Evolutionary conservation across 2,888 invertebrate species (phyloP).

Genomic region (Andricus curvator): DNA sequence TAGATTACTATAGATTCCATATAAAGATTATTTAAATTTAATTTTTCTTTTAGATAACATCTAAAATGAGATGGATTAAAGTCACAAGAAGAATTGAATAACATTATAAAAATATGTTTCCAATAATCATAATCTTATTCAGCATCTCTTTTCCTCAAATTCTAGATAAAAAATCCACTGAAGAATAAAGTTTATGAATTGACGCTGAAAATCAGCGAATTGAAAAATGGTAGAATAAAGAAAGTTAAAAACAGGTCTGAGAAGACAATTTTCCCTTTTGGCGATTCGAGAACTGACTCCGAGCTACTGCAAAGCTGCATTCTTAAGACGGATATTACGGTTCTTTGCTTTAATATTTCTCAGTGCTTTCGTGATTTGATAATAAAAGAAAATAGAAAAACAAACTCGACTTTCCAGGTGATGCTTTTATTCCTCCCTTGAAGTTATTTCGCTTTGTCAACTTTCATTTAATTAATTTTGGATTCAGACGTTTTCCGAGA

Average conservation of each 20-base stretch:
- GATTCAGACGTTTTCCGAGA: background rate
- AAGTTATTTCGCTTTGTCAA: constrained; percentile 6
- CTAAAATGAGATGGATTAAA: too few relatives aligned
- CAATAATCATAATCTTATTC: background rate
- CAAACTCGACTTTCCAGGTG: background rate
- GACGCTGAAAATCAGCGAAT: constrained; percentile 8
- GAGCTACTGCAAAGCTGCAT: constrained; percentile 5
- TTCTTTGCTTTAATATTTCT: constrained; percentile 30
- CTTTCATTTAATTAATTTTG: background rate
- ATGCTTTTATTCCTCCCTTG: background rate
- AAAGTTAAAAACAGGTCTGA: background rate
- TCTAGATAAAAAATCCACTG: background rate
- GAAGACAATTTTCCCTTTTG: constrained; percentile 2
- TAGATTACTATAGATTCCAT: too few relatives aligned
- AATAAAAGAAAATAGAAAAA: constrained; percentile 31
- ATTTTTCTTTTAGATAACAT: too few relatives aligned
- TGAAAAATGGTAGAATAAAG: constrained; percentile 6
- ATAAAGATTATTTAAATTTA: too few relatives aligned
- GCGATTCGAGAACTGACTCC: constrained; percentile 5
- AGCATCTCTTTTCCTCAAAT: background rate
- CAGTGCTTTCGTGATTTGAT: background rate
- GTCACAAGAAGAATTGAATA: background rate
- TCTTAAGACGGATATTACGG: constrained; percentile 7
- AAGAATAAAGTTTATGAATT: background rate
- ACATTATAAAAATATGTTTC: background rate